Base-by-base conservation (phyloP, 1,140 invertebrate genomes). In the Antheraea mylitta region DNA sequence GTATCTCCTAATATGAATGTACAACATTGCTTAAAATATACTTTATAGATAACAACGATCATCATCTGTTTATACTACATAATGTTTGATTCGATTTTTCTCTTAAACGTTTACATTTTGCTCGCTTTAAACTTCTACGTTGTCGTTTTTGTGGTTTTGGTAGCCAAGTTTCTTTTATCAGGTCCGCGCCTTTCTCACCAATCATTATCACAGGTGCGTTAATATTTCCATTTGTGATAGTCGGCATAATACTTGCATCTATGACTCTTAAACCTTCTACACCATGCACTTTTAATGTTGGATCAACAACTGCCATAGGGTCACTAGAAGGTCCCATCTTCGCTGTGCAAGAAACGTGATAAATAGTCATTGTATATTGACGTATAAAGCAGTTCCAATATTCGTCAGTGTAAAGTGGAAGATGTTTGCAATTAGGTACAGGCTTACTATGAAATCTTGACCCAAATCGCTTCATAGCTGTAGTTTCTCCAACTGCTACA, bases 121-220 rank as follows among this genome's bases (percentile, higher is more conserved):
- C 72, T 69, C 82, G 86, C 68, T 79, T 82, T 8, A 73, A 53
- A 66, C 82, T 81, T 78, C 83, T 86, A 66, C 79, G 79, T 58
- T 71, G 85, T 74, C 89, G 89, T 68, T 82, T 87, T 18, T 75
- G 82, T 13, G 70, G 71, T 58, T 79, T 91, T 4, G 74, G 69
- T 3, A 94, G 73, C 96, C 96, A 97, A 45, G 95, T 90, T 67
- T 94, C 91, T 81, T 97, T 97, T 8, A 99, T 96, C 82, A 98
- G 82, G 90, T 98, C 97, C 0, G 97, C 94, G 0, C 96, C 97
- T 83, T 98, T 98, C 81, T 99, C 98, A 0, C 93, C 98, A n/a
- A 99, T 97, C 97, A 98, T 98, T 10, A 98, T 96, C 0, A 96
- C 95, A 0, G 97, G 96, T 0, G 96, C 96, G 74, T 97, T 97